Evolutionary conservation across 2,888 invertebrate species (phyloP).

Genomic region (Eristalis pertinax): DNA sequence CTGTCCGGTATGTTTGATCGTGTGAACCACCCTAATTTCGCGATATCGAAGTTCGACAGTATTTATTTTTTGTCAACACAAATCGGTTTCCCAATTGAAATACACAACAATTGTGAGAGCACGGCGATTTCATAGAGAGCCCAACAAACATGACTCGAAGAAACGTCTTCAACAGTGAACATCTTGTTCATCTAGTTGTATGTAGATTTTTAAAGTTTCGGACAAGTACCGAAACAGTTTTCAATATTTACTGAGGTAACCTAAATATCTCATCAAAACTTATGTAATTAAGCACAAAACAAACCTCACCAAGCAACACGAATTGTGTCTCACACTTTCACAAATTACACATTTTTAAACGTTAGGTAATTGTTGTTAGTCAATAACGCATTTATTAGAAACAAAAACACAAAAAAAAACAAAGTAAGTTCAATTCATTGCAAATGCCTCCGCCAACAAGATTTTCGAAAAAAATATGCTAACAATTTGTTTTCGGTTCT

Average conservation of each 20-base stretch:
- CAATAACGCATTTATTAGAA: slow-evolving; percentile 51
- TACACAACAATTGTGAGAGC: too few species aligned
- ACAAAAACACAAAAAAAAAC: slow-evolving; percentile 75
- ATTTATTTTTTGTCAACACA: too few species aligned
- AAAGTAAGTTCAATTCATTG: slow-evolving; percentile 47
- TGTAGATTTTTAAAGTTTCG: too few species aligned
- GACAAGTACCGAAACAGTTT: too few species aligned
- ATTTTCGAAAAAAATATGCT: not conserved
- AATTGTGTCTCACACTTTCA: not conserved
- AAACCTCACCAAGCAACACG: not conserved
- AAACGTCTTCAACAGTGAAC: too few species aligned
- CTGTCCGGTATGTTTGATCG: too few species aligned
- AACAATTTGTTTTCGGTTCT: slow-evolving; percentile 5
- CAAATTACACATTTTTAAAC: slow-evolving; percentile 23
- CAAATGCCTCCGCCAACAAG: slow-evolving; percentile 2
- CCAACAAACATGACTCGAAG: too few species aligned
- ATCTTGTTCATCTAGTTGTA: too few species aligned
- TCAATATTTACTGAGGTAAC: not conserved
- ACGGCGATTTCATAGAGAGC: too few species aligned
- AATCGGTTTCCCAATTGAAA: too few species aligned
- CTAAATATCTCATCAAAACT: not conserved
- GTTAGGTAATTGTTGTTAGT: slow-evolving; percentile 42
- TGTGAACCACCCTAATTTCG: too few species aligned
- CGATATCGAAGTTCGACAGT: too few species aligned
- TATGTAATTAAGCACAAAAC: not conserved